These are phyloP conservation scores for Diadema setosum DNA, from an alignment of 35 echinoderm and acorn worm genomes.

Conservation along the genomic window DNA sequence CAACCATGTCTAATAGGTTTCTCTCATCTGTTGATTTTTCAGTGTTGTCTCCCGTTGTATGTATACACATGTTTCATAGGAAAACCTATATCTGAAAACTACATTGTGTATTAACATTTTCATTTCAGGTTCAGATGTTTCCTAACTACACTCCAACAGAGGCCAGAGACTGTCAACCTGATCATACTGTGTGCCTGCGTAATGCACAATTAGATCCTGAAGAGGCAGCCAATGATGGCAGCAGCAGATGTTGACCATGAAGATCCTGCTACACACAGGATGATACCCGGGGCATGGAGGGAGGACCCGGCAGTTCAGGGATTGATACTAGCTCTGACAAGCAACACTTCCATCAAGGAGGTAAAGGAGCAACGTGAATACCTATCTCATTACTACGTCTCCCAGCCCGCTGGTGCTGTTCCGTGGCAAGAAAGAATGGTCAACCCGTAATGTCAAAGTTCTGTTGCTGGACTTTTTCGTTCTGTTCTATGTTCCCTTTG, in stretches of 20 bases:
- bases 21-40: too few relatives aligned
- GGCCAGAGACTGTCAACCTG: neutral
- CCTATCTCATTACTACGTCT: neutral
- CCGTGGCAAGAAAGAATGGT: neutral
- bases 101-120: neutral
- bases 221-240: too few relatives aligned
- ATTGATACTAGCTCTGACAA: neutral
- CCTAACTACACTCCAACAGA: neutral
- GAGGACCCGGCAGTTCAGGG: neutral
- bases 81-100: neutral
- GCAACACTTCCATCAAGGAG: neutral
- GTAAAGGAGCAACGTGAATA: neutral
- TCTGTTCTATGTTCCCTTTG: too few relatives aligned
- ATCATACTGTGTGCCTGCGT: neutral
- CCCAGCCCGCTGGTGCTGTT: neutral
- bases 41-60: too few relatives aligned
- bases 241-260: too few relatives aligned
- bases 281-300: conserved; percentile 22
- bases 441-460: too few relatives aligned
- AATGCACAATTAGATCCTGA: too few relatives aligned
- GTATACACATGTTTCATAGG: too few relatives aligned
- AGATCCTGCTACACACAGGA: neutral
- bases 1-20: too few relatives aligned
- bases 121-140: neutral
- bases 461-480: too few relatives aligned